Evolutionary conservation across 2,888 invertebrate genomes (phyloP).

Genomic region (Calliopum simillimum): DNA sequence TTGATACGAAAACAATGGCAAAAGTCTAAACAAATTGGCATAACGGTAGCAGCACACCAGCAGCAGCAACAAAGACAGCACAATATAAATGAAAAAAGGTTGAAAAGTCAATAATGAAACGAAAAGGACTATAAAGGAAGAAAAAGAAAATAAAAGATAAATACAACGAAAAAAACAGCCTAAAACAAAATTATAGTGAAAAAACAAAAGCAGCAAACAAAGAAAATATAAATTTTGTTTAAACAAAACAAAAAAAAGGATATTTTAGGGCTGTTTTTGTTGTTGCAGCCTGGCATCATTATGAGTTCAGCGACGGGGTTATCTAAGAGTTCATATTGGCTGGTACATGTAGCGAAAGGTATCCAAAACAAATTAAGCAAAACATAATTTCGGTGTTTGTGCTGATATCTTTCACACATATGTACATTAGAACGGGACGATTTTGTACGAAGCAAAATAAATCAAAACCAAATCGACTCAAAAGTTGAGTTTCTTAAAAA

Average conservation of each 20-base stretch:
- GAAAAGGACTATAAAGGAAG: not conserved
- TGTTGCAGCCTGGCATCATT: no score
- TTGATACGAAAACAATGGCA: conserved; percentile 17
- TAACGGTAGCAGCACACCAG: conserved; percentile 13
- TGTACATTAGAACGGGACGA: no score
- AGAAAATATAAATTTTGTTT: conserved; percentile 2
- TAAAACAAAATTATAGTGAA: conserved; percentile 17
- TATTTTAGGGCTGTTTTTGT: not conserved
- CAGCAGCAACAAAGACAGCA: not conserved
- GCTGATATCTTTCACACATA: no score
- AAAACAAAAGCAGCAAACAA: conserved; percentile 15
- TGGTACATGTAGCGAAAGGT: not conserved
- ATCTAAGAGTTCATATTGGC: not conserved
- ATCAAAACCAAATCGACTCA: no score
- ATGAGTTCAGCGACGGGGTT: no score
- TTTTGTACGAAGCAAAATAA: no score
- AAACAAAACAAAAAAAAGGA: conserved; percentile 19
- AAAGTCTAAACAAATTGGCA: conserved; percentile 21
- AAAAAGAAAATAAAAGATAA: not conserved
- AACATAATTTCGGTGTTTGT: no score
- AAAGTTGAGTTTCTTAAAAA: no score
- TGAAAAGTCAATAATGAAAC: conserved; percentile 51
- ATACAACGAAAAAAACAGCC: not conserved
- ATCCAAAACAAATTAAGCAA: not conserved
- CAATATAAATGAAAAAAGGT: conserved; percentile 41